Evolutionary conservation across 2,888 invertebrate genomes (phyloP), one percentile per base, ranked within the genome.

Genomic region (Pristionchus japonicus): DNA sequence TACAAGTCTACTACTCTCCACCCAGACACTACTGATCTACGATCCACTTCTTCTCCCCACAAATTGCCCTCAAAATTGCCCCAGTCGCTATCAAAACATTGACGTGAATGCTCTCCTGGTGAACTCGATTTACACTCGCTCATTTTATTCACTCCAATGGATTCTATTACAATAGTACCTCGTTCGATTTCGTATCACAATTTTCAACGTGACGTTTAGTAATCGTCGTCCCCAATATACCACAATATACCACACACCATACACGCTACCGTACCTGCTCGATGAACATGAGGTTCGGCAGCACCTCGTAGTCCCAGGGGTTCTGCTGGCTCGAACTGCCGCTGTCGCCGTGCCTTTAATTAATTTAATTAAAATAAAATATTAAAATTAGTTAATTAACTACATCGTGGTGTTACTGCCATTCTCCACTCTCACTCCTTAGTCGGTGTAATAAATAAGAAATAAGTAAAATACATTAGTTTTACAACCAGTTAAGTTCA

Each of bases 271-370:
- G 57, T 80, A 93, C 93, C 91, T 93, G 93, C 83, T 92, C 93
- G 31, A 91, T 90, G 89, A 94, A 94, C 80, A 92, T 89, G 61
- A 90, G 89, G 80, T 89, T 90, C 43, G 94, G 94, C 77, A 92
- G 86, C 1, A 94, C 92, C 83, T 94, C 93, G 86, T 93, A 94
- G 89, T 94, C 94, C 94, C 94, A 94, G 3, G 94, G 94, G 90
- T 92, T 93, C 61, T 64, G 85, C 52, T n/a, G 61, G 61, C 52
- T 57, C 86, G 64, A 40, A 13, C 27, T 34, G 31, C 43, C 23
- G 57, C 43, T 37, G 86, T 67, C 83, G 52, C 40, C 74, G 88
- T 67, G 43, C 49, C 87, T 77, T 7, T 1, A 40, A 87, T 23
- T 64, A 64, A 20, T 6, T 61, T 27, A 61, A 67, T 52, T 52